Conservation (phyloP, 2,888 invertebrate species). For the Cephus rjabovi region DNA sequence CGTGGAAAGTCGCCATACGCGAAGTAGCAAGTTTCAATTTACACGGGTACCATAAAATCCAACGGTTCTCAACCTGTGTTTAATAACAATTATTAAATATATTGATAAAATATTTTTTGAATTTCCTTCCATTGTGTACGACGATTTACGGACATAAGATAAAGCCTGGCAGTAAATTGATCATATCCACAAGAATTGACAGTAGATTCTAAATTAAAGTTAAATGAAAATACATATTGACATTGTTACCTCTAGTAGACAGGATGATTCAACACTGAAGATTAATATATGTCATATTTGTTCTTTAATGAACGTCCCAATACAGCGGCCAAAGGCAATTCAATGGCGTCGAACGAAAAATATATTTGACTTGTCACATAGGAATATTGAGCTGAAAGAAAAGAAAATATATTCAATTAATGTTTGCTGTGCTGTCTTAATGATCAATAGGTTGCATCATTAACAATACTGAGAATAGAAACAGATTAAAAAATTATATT, state of each 20-base stretch:
- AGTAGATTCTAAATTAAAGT: neutral
- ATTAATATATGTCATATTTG: neutral
- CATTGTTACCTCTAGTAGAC: neutral
- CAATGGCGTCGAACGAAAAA: neutral
- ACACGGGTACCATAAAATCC: neutral
- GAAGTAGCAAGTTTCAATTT: constrained; percentile 1
- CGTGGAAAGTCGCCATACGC: neutral
- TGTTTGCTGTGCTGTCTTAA: neutral
- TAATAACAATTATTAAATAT: neutral
- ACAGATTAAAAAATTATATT: neutral
- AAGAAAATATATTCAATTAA: neutral
- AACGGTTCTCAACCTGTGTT: neutral
- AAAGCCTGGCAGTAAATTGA: neutral
- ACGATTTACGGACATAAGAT: neutral
- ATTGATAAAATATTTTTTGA: neutral
- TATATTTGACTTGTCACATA: neutral
- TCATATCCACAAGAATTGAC: neutral
- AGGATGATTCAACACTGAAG: neutral
- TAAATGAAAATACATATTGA: neutral
- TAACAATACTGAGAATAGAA: neutral
- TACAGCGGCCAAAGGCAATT: neutral
- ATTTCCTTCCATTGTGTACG: neutral
- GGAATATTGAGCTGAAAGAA: neutral
- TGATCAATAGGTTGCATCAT: neutral
- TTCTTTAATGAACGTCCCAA: neutral